phyloP scores from a whole-genome alignment of 1,140 invertebrate genomes.

The Oreohelix idahoensis region DNA sequence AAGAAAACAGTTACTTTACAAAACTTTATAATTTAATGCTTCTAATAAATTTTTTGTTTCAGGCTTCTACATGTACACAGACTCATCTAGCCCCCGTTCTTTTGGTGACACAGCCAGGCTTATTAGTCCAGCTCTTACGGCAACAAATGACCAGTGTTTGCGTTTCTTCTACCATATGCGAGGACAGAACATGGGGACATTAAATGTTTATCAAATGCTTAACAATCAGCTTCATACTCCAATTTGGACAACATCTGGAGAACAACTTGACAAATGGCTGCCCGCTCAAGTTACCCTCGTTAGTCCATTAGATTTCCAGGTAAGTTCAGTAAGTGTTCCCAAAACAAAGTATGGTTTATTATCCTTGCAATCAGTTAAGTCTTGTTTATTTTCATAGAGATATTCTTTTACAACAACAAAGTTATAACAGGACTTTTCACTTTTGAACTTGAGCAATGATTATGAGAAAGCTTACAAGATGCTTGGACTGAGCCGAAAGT shows the following conservation, averaged over 20 bases:
- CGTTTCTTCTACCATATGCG: slow-evolving; percentile 85
- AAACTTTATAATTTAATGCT: not conserved
- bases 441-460: no score
- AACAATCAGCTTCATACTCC: slow-evolving; percentile 39
- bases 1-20: not conserved
- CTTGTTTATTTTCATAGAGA: no score
- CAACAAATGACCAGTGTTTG: slow-evolving; percentile 58
- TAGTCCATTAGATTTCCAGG: slow-evolving; percentile 60
- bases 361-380: no score
- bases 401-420: no score
- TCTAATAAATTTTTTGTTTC: not conserved
- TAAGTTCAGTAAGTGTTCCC: slow-evolving; percentile 30
- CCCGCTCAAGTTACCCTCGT: slow-evolving; percentile 56
- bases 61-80: slow-evolving; percentile 79
- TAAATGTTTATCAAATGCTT: slow-evolving; percentile 54
- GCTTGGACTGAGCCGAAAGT: no score
- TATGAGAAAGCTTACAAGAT: no score
- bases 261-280: slow-evolving; percentile 61
- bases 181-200: slow-evolving; percentile 73
- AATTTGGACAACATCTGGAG: slow-evolving; percentile 56
- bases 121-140: slow-evolving; percentile 51
- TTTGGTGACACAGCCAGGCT: slow-evolving; percentile 64
- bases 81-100: slow-evolving; percentile 77
- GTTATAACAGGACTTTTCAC: no score
- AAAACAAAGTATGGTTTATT: no score